Percentiles rank a stretch among this genome's conserved stretches.
Evolutionary conservation across 1,140 invertebrate species (phyloP).

Genomic region (Platyscapa corneri): DNA sequence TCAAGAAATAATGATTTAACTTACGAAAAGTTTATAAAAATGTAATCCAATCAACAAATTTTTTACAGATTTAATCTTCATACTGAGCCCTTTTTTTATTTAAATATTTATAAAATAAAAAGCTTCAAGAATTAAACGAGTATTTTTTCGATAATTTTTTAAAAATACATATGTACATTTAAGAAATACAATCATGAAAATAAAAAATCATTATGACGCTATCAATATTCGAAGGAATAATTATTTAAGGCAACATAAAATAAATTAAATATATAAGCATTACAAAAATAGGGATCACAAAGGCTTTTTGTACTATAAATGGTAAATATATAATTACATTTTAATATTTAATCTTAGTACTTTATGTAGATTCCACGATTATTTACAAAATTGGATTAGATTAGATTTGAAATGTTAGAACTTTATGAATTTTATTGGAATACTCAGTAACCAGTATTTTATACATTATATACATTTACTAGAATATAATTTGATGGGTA

Average conservation of each 20-base stretch:
- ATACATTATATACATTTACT: too few relatives aligned
- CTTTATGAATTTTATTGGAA: neutral
- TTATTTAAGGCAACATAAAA: neutral
- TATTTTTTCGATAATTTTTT: too few relatives aligned
- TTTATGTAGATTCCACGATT: conserved; percentile 13
- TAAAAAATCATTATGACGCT: neutral
- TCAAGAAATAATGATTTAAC: too few relatives aligned
- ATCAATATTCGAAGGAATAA: too few relatives aligned
- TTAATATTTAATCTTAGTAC: conserved; percentile 12
- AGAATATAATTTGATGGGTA: neutral
- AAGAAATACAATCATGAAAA: neutral
- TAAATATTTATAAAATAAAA: too few relatives aligned
- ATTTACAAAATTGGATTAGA: too few relatives aligned
- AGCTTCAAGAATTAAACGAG: too few relatives aligned
- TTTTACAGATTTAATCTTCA: too few relatives aligned
- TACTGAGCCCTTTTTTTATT: too few relatives aligned
- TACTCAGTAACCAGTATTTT: neutral
- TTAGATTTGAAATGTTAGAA: neutral
- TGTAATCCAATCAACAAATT: too few relatives aligned
- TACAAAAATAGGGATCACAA: conserved; percentile 11
- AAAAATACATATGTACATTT: too few relatives aligned
- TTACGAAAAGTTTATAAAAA: too few relatives aligned
- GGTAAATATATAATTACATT: conserved; percentile 3
- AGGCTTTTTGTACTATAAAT: conserved; percentile 1
- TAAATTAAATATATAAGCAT: neutral